Conservation (phyloP, 1,140 invertebrate species). For the Tyrophagus putrescentiae region DNA sequence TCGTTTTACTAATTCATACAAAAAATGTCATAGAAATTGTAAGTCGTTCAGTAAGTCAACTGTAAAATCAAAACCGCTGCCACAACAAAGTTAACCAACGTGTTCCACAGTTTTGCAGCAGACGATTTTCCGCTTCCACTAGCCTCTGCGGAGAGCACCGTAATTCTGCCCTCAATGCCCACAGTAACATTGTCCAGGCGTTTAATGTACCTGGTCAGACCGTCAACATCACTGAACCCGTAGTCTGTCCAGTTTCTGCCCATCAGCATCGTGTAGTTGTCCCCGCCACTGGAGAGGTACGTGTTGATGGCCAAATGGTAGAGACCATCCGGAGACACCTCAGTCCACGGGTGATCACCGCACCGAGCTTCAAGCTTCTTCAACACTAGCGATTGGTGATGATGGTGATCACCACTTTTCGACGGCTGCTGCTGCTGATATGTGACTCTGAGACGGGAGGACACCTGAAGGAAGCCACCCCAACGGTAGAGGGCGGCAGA, state of each 20-base stretch:
- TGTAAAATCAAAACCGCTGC: no score
- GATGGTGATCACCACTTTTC: no score
- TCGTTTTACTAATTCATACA: no score
- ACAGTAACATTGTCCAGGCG: neutral
- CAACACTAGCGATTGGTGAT: conserved; percentile 23
- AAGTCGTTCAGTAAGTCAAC: no score
- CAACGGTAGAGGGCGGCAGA: conserved; percentile 40
- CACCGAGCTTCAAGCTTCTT: conserved; percentile 11
- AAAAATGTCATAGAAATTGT: no score
- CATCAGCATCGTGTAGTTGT: conserved; percentile 40
- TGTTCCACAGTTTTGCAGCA: no score
- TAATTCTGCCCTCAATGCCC: neutral
- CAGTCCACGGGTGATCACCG: neutral
- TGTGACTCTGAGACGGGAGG: conserved; percentile 34
- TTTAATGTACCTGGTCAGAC: conserved; percentile 31
- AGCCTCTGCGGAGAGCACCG: no score
- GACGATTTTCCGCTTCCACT: no score
- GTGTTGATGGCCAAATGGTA: conserved; percentile 47
- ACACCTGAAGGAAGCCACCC: conserved; percentile 47
- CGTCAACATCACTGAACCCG: conserved; percentile 29
- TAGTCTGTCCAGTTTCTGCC: conserved; percentile 26
- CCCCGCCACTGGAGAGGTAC: conserved; percentile 50
- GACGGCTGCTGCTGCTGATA: conserved; percentile 32
- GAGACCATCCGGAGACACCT: conserved; percentile 31
- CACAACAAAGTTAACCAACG: no score